Conservation (phyloP, 2,888 invertebrate genomes). For the Protula sp. region DNA sequence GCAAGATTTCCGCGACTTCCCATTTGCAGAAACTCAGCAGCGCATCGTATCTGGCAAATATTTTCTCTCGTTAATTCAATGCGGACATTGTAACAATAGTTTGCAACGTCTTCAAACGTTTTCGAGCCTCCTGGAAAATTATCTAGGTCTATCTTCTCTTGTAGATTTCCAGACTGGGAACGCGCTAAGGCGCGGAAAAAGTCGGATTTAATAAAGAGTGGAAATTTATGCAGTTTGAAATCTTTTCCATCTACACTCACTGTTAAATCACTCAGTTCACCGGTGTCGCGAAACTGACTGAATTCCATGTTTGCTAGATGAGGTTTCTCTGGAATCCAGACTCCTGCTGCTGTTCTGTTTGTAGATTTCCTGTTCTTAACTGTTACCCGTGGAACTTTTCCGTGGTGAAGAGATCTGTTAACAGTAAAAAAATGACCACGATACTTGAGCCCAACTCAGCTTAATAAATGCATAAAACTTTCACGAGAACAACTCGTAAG, state of each 20-base stretch:
- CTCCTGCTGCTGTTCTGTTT: no score
- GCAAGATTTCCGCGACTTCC: conserved; percentile 38
- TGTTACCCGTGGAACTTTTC: no score
- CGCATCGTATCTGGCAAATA: conserved; percentile 30
- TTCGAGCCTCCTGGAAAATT: conserved; percentile 50
- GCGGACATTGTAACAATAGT: conserved; percentile 43
- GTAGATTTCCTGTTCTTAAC: no score
- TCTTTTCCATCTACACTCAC: conserved; percentile 40
- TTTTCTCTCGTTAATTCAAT: conserved; percentile 7
- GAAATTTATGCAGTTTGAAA: conserved; percentile 50
- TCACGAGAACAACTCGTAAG: no score
- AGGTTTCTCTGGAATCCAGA: no score
- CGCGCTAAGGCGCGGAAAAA: conserved; percentile 38
- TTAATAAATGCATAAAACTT: no score
- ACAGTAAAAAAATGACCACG: no score
- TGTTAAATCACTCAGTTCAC: conserved; percentile 50
- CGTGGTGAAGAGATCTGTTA: no score
- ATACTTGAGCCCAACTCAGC: no score
- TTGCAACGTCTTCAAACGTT: conserved; percentile 44
- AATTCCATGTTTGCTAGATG: conserved; percentile 18
- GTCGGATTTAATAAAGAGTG: conserved; percentile 48
- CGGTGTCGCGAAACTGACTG: conserved; percentile 23
- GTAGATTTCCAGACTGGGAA: conserved; percentile 24
- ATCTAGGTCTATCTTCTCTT: conserved; percentile 28
- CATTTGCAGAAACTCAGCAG: conserved; percentile 48